Conservation (phyloP, 2,113 vertebrate species). For the Cyprinodon brontotheroides region DNA sequence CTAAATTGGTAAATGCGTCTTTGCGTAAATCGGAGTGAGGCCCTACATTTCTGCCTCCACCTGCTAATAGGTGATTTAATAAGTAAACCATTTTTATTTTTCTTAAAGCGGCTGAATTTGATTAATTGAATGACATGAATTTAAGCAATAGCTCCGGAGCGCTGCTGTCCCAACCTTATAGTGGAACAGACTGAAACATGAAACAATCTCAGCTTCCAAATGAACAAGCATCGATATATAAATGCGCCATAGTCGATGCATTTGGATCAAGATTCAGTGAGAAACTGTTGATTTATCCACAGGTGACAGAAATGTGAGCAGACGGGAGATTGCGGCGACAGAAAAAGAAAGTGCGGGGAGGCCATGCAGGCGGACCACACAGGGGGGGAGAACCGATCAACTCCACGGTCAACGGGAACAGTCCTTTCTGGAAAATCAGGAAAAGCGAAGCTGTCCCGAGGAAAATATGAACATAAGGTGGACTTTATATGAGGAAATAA, state of each 20-base stretch:
- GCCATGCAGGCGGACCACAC: slow-evolving; percentile 52
- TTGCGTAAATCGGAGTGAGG: neutral
- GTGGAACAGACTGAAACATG: slow-evolving; percentile 36
- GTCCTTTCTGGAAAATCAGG: slow-evolving; percentile 22
- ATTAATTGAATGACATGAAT: slow-evolving; percentile 20
- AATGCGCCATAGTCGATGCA: neutral
- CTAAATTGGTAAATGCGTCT: too few species aligned
- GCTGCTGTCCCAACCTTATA: too few species aligned
- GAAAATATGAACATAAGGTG: slow-evolving; percentile 34
- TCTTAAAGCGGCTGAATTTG: slow-evolving; percentile 67
- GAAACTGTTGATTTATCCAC: slow-evolving; percentile 68
- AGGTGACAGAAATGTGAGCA: slow-evolving; percentile 66
- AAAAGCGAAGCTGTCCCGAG: slow-evolving; percentile 19
- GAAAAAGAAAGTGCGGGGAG: slow-evolving; percentile 3
- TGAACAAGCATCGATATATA: slow-evolving; percentile 15
- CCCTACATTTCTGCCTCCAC: neutral
- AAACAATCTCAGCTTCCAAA: slow-evolving; percentile 31
- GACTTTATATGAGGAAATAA: slow-evolving; percentile 19
- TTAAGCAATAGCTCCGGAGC: too few species aligned
- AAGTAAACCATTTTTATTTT: neutral
- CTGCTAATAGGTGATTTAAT: neutral
- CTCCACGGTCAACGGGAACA: slow-evolving; percentile 75
- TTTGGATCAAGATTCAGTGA: slow-evolving; percentile 45
- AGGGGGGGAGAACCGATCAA: slow-evolving; percentile 54
- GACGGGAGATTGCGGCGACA: slow-evolving; percentile 52